A percentile compares a stretch with the other conserved stretches of the same genome.
phyloP scores from a whole-genome alignment of 2,113 vertebrate genomes.

The Pterocles gutturalis region DNA sequence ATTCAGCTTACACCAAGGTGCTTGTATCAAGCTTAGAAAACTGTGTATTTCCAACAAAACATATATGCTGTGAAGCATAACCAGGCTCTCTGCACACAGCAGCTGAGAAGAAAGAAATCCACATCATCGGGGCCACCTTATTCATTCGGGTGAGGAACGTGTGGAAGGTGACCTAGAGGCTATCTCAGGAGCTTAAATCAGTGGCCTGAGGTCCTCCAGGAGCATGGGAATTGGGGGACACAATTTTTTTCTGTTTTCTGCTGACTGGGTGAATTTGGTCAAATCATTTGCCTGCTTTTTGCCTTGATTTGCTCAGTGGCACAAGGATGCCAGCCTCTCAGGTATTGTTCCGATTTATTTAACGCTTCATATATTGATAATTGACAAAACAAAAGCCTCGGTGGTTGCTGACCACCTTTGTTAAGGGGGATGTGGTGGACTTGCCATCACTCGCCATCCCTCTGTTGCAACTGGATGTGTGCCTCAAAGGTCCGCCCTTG shows the following conservation, averaged over 20 bases:
- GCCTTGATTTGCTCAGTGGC: not conserved
- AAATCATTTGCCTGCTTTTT: not conserved
- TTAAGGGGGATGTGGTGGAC: not conserved
- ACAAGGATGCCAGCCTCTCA: not conserved
- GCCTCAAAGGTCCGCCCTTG: not conserved
- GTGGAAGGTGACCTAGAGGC: not conserved
- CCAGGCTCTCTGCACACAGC: not conserved
- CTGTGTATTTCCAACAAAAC: not conserved
- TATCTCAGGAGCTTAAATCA: not conserved
- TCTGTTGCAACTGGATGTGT: not conserved
- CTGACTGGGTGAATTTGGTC: not conserved
- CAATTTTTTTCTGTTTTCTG: not conserved
- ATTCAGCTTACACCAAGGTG: not conserved
- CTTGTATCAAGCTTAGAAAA: not conserved
- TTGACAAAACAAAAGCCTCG: not conserved
- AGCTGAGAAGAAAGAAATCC: not conserved
- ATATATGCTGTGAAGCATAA: not conserved
- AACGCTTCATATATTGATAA: not conserved
- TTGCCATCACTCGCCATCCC: not conserved
- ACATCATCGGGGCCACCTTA: accelerated
- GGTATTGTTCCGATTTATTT: not conserved
- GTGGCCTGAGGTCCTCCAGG: not conserved
- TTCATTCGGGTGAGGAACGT: not conserved
- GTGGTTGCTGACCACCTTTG: not conserved
- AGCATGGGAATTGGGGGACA: not conserved